phyloP scores from a whole-genome alignment of 2,888 invertebrate genomes.

The Lasius platythorax region DNA sequence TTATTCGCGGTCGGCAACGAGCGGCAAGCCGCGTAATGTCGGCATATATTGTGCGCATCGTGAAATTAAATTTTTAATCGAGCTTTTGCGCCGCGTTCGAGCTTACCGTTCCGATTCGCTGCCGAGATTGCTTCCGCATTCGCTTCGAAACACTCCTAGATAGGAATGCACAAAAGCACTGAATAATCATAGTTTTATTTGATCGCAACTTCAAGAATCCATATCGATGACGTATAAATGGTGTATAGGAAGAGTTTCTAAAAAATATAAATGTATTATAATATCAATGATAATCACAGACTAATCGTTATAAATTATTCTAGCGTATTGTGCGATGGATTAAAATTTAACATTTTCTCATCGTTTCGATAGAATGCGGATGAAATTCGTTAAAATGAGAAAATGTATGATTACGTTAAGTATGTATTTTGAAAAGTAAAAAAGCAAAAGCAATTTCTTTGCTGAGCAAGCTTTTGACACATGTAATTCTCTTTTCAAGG shows the following conservation, averaged over 20 bases:
- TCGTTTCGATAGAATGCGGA: not conserved
- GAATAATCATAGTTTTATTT: not conserved
- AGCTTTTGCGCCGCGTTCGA: slow-evolving; percentile 20
- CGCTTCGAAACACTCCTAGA: not conserved
- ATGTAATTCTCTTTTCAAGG: not conserved
- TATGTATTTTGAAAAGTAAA: not conserved
- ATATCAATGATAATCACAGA: not conserved
- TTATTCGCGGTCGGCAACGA: slow-evolving; percentile 51
- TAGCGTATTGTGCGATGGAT: not conserved
- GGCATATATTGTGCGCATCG: slow-evolving; percentile 30
- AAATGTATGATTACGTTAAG: not conserved
- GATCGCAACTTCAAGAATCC: not conserved
- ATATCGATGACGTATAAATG: not conserved
- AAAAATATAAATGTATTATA: not conserved
- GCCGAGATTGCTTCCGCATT: slow-evolving; percentile 19
- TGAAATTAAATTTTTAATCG: slow-evolving; percentile 54
- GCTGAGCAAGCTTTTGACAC: not conserved
- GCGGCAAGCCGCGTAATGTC: slow-evolving; percentile 41
- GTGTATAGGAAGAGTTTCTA: not conserved
- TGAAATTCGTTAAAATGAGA: not conserved
- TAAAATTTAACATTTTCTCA: not conserved
- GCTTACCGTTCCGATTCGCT: not conserved
- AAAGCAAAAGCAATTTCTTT: not conserved
- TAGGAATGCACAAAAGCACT: slow-evolving; percentile 10
- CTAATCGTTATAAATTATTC: not conserved